These are phyloP conservation scores for Rhagoletis zephyria DNA, from an alignment of 1,140 invertebrate genomes.

Conservation along the genomic window DNA sequence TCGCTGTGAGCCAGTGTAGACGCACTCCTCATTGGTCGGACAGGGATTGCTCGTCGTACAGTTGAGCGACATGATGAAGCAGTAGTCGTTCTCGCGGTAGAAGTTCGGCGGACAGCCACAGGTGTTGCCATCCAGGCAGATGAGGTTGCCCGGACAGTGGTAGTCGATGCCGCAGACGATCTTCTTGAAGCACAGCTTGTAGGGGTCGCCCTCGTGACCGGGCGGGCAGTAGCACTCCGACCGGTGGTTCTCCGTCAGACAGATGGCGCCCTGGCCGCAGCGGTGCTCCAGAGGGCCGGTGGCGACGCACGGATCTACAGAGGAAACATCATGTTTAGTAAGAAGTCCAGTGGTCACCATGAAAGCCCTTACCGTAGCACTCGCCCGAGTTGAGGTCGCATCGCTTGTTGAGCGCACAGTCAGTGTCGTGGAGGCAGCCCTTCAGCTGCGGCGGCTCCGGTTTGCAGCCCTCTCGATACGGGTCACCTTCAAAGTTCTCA, in stretches of 20 bases:
- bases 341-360: no score
- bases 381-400: no score
- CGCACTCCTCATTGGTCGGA: no score
- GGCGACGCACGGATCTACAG: no score
- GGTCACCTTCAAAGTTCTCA: slow-evolving; percentile 82
- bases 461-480: slow-evolving; percentile 87
- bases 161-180: slow-evolving; percentile 85
- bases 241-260: slow-evolving; percentile 86
- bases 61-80: no score
- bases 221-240: slow-evolving; percentile 88
- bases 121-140: slow-evolving; percentile 83
- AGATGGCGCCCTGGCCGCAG: slow-evolving; percentile 88
- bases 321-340: no score
- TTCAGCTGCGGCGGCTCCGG: slow-evolving; percentile 85
- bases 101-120: slow-evolving; percentile 88
- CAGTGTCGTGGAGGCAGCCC: no score
- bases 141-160: slow-evolving; percentile 86
- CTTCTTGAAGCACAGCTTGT: slow-evolving; percentile 82
- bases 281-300: no score
- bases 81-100: slow-evolving; percentile 84
- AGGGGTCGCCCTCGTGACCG: slow-evolving; percentile 88
- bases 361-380: no score
- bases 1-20: no score
- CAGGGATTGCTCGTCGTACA: no score
- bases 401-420: no score